Evolutionary conservation across 2,113 vertebrate genomes (phyloP).

Genomic region (Halcyon senegalensis): DNA sequence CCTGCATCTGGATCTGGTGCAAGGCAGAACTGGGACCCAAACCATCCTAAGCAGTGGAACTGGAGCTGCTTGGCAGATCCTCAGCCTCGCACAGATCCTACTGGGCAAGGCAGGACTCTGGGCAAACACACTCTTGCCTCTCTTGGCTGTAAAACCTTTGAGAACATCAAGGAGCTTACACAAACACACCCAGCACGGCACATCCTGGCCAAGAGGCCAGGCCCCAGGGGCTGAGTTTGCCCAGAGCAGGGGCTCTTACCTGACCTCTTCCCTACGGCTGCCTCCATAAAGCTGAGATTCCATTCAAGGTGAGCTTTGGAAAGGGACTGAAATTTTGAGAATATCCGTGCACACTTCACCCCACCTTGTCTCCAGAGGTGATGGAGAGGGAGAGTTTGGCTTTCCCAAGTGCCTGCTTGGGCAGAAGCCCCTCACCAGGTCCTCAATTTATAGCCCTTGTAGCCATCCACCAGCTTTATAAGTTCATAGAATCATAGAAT

Average conservation of each 20-base stretch:
- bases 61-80: neutral
- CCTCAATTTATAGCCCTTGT: neutral
- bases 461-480: neutral
- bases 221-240: neutral
- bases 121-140: neutral
- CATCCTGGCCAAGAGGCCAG: neutral
- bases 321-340: neutral
- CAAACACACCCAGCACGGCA: neutral
- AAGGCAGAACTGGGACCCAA: neutral
- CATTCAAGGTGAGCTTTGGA: neutral
- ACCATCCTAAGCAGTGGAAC: neutral
- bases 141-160: neutral
- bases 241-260: neutral
- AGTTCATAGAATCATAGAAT: too few species aligned
- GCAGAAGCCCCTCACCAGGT: neutral
- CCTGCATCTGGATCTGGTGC: neutral
- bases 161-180: neutral
- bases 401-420: neutral
- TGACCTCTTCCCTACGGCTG: too few species aligned
- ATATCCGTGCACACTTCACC: too few species aligned
- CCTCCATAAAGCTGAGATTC: neutral
- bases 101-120: neutral
- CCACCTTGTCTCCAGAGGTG: neutral
- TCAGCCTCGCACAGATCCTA: neutral
- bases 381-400: neutral